Percentiles rank a stretch among this genome's conserved stretches.
Conservation (phyloP, 1,140 invertebrate species). For the Bursaphelenchus mucronatus region DNA sequence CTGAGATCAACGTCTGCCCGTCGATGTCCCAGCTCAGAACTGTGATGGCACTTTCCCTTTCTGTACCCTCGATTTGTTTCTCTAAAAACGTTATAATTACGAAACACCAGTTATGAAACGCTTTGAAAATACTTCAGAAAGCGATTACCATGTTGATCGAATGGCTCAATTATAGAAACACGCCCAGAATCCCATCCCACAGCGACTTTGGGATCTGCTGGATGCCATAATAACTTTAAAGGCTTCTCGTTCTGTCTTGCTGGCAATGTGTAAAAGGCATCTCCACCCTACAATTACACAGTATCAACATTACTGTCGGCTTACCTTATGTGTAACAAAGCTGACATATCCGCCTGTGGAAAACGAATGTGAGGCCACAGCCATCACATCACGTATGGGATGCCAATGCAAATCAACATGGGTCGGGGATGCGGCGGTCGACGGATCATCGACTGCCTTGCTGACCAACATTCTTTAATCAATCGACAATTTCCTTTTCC, state of each 20-base stretch:
- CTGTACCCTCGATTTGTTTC: conserved; percentile 15
- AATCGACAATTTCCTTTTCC: too few species aligned
- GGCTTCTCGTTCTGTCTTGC: conserved; percentile 68
- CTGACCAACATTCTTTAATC: conserved; percentile 12
- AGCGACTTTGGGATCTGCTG: conserved; percentile 73
- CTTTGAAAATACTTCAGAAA: conserved; percentile 72
- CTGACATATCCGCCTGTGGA: conserved; percentile 79
- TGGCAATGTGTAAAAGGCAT: conserved; percentile 73
- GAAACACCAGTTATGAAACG: conserved; percentile 57
- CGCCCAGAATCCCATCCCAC: conserved; percentile 87
- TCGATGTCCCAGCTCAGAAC: conserved; percentile 29
- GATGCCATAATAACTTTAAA: conserved; percentile 81
- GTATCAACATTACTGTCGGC: conserved; percentile 33
- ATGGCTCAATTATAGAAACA: conserved; percentile 73
- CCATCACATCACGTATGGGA: conserved; percentile 72
- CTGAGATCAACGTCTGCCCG: conserved; percentile 26
- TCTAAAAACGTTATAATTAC: conserved; percentile 24
- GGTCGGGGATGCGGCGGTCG: not conserved
- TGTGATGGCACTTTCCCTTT: conserved; percentile 15
- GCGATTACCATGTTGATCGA: conserved; percentile 68
- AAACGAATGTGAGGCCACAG: conserved; percentile 77
- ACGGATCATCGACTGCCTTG: conserved; percentile 6
- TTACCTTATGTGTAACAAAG: conserved; percentile 79
- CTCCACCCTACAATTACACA: conserved; percentile 66
- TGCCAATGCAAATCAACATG: conserved; percentile 77